phyloP scores from a whole-genome alignment of 2,113 vertebrate genomes.

The Synodontis membranacea region DNA sequence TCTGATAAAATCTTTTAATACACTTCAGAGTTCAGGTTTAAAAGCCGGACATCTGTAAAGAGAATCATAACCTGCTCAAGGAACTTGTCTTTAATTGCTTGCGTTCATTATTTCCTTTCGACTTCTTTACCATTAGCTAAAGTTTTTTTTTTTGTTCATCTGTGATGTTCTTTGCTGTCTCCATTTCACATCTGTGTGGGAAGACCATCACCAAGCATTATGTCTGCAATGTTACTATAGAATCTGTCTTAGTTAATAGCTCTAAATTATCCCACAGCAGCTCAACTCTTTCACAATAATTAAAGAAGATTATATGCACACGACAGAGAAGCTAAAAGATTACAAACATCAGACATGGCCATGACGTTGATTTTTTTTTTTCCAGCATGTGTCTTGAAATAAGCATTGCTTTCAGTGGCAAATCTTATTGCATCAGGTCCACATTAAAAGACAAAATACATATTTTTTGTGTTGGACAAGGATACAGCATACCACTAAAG shows the following conservation, averaged over 20 bases:
- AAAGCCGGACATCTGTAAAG: neutral
- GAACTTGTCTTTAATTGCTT: neutral
- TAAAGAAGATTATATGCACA: constrained; percentile 26
- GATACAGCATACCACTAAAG: neutral
- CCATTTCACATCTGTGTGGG: neutral
- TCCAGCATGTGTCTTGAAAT: constrained; percentile 1
- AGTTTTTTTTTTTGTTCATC: neutral
- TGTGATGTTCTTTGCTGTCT: neutral
- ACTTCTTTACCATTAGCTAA: neutral
- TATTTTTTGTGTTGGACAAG: neutral
- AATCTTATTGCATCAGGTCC: neutral
- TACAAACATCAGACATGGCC: constrained; percentile 5
- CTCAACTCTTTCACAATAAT: constrained; percentile 17
- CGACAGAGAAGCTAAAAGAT: constrained; percentile 23
- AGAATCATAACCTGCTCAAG: neutral
- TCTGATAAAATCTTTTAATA: neutral
- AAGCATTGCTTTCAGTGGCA: neutral
- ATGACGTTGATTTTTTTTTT: neutral
- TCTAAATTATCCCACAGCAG: neutral
- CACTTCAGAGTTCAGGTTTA: neutral
- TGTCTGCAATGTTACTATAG: constrained; percentile 2
- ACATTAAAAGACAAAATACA: neutral
- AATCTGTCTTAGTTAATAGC: constrained; percentile 16
- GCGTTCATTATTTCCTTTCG: neutral
- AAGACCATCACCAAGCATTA: neutral